Evolutionary conservation across 2,797 vertebrate species (phyloP).

Genomic region (Scleropages formosus): DNA sequence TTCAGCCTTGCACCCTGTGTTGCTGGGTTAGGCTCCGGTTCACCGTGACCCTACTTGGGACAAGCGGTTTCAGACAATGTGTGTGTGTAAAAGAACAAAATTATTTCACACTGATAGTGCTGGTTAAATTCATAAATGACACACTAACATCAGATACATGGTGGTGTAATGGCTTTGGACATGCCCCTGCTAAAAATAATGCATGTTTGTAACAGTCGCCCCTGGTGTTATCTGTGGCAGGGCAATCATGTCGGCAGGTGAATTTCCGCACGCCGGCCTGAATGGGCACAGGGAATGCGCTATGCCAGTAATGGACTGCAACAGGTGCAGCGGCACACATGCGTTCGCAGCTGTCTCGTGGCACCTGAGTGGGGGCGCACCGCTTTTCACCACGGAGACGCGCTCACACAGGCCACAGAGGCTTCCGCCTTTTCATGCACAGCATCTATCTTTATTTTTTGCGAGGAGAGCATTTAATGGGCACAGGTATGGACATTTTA

Average conservation of each 20-base stretch:
- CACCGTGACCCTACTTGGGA: too few relatives aligned
- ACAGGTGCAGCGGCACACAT: constrained; percentile 27
- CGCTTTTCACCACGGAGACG: not conserved
- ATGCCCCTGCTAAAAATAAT: too few relatives aligned
- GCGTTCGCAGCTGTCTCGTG: constrained; percentile 29
- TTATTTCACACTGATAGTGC: too few relatives aligned
- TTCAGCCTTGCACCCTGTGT: too few relatives aligned
- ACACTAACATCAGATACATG: too few relatives aligned
- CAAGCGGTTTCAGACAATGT: too few relatives aligned
- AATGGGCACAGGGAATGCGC: not conserved
- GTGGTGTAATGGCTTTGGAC: too few relatives aligned
- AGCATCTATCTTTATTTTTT: not conserved
- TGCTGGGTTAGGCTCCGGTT: too few relatives aligned
- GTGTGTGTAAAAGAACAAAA: too few relatives aligned
- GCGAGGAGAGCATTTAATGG: not conserved
- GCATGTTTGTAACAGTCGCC: too few relatives aligned
- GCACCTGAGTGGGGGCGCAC: constrained; percentile 14
- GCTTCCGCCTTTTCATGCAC: not conserved
- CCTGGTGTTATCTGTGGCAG: constrained; percentile 14
- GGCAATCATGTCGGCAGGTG: constrained; percentile 3
- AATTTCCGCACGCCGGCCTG: not conserved
- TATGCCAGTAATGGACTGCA: constrained; percentile 7
- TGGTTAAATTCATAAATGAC: too few relatives aligned
- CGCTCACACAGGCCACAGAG: not conserved
- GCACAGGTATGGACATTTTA: too few relatives aligned